Evolutionary conservation across 2,888 invertebrate genomes (phyloP), one percentile per base, ranked within the genome.

Genomic region (Chelonus formosanus): DNA sequence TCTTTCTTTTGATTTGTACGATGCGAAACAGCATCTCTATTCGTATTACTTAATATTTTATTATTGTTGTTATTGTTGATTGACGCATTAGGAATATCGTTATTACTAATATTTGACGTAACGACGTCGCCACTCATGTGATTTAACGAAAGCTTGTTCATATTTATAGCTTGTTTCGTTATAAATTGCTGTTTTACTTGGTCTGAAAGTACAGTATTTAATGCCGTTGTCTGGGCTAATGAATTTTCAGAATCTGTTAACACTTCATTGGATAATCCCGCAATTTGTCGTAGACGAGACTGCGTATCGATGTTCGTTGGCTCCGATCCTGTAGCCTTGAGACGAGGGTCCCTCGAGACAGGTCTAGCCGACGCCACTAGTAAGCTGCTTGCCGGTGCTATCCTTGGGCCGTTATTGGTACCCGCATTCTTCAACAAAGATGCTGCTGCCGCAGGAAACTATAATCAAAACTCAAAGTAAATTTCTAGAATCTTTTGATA

Each of bases 301-400:
- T 78, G 78, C 68, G 68, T 68, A 64, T 70, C 58, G 40, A 69
- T 69, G 63, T 66, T 47, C 58, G 67, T 74, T 78, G 82, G 65
- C 5, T 70, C 74, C 76, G 84, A 50, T 45, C 60, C 65, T 63
- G 53, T 57, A 20, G 73, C 62, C 62, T 84, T 84, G 63, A 84
- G 63, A 52, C 84, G 78, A 40, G 84, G 84, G 73, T 84, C 84
- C 3, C 84, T 80, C 6, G 82, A 82, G 57, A 87, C 47, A 80
- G 85, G 70, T 75, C 84, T 75, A 82, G 83, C 68, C 81, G 86
- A 69, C 79, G 88, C 86, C 1, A 88, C 79, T 70, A 87, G 79
- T 36, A 85, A 84, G 47, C 86, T 83, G 76, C 86, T 87, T 4
- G 86, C 87, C 3, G 89, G 89, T 70, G 88, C 85, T 63, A 90